Evolutionary conservation across 2,888 invertebrate genomes (phyloP).

Genomic region (Patella ulyssiponensis): DNA sequence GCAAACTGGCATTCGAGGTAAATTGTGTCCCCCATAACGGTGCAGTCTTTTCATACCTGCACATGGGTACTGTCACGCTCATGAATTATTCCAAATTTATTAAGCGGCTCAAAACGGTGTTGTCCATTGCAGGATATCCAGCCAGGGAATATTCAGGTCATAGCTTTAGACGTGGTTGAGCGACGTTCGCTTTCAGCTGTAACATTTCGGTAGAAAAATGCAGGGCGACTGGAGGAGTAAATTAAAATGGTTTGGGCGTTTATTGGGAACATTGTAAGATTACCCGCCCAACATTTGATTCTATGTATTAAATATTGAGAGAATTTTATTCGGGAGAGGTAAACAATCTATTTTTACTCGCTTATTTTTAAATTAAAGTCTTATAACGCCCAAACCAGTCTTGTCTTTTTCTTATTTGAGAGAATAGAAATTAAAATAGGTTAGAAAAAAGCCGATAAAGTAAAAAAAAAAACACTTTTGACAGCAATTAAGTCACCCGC

Average conservation of each 20-base stretch:
- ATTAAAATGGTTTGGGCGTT: neutral
- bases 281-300: neutral
- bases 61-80: neutral
- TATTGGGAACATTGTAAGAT: neutral
- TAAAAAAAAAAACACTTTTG: neutral
- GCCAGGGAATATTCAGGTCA: neutral
- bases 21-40: neutral
- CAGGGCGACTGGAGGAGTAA: neutral
- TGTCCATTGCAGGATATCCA: neutral
- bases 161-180: neutral
- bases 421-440: no score
- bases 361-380: neutral
- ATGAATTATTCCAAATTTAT: no score
- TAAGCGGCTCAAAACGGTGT: neutral
- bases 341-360: neutral
- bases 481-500: no score
- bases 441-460: no score
- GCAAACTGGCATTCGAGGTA: neutral
- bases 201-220: neutral
- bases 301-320: neutral
- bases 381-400: slow-evolving; percentile 5
- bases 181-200: neutral
- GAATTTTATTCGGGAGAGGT: neutral
- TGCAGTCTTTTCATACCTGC: neutral
- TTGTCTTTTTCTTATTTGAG: neutral